A percentile compares a stretch with the other conserved stretches of the same genome.
Conservation (phyloP, 1,140 invertebrate species). For the Zophobas atratus region DNA sequence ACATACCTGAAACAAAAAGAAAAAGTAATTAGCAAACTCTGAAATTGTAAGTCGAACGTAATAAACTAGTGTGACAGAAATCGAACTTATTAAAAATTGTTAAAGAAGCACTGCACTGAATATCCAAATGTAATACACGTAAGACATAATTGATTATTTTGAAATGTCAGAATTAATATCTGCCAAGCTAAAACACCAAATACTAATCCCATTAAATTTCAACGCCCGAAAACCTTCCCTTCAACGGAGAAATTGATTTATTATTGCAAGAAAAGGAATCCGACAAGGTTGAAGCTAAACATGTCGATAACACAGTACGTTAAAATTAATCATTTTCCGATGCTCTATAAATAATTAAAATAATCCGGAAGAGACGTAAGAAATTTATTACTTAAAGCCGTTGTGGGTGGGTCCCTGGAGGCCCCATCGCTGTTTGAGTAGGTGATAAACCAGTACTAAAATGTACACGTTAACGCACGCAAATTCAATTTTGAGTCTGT, state of each 20-base stretch:
- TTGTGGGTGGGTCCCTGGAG: not conserved
- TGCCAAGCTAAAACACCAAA: constrained; percentile 23
- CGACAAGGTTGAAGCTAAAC: constrained; percentile 26
- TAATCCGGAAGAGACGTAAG: constrained; percentile 6
- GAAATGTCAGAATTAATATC: constrained; percentile 30
- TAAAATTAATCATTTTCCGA: constrained; percentile 25
- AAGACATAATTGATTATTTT: not conserved
- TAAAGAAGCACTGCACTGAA: not conserved
- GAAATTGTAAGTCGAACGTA: not conserved
- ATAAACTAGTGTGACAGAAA: not conserved
- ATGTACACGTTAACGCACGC: not conserved
- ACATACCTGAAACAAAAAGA: constrained; percentile 28
- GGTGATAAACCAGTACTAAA: constrained; percentile 22
- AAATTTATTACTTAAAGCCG: not conserved
- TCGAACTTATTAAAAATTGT: not conserved
- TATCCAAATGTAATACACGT: constrained; percentile 9
- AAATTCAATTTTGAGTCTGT: constrained; percentile 31
- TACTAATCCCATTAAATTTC: constrained; percentile 40
- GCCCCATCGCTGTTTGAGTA: not conserved
- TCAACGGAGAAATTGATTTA: constrained; percentile 29
- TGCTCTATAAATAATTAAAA: not conserved
- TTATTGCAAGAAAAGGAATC: constrained; percentile 28
- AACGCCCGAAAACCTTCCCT: constrained; percentile 14
- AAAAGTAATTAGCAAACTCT: not conserved
- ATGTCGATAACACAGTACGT: constrained; percentile 33